phyloP scores from a whole-genome alignment of 2,797 vertebrate genomes.

The Hypotaenidia okinawae region DNA sequence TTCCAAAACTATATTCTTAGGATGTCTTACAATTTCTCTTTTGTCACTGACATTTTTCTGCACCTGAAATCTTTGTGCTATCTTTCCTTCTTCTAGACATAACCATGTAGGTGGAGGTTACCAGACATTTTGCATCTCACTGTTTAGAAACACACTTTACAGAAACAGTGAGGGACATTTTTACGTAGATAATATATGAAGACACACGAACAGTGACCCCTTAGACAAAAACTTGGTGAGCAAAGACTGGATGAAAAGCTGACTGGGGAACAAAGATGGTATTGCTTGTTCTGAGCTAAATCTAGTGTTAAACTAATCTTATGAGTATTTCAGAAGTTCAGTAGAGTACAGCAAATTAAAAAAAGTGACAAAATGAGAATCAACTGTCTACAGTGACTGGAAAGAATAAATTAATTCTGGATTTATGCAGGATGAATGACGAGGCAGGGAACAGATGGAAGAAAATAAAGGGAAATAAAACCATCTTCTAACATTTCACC shows the following conservation, averaged over 20 bases:
- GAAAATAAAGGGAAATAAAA: not conserved
- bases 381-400: not conserved
- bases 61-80: fast-evolving
- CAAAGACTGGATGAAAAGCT: not conserved
- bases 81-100: not conserved
- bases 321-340: not conserved
- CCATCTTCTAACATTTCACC: not conserved
- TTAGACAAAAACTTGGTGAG: not conserved
- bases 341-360: not conserved
- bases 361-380: not conserved
- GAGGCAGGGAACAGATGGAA: not conserved
- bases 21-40: not conserved
- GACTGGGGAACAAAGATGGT: fast-evolving
- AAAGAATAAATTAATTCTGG: not conserved
- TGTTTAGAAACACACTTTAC: not conserved
- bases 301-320: not conserved
- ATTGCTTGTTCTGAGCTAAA: not conserved
- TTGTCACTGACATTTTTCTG: not conserved
- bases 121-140: not conserved
- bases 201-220: not conserved
- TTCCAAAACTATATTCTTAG: not conserved
- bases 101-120: not conserved
- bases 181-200: not conserved
- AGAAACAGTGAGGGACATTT: not conserved
- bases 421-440: not conserved